A percentile compares a stretch with the other conserved stretches of the same genome.
phyloP scores from a whole-genome alignment of 2,797 vertebrate species.

The Eulemur albifrons region DNA sequence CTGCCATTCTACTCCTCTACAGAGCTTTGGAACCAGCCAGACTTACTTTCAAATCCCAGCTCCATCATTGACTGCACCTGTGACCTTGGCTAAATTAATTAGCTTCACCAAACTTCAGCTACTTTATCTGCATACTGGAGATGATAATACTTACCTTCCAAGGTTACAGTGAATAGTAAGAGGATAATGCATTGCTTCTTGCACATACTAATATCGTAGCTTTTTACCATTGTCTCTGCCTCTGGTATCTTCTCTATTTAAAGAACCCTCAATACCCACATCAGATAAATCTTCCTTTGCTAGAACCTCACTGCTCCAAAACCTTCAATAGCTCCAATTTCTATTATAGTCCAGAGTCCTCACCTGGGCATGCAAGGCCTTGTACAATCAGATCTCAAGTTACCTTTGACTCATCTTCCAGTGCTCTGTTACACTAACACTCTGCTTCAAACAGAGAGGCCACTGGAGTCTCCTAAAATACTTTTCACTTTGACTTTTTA shows the following conservation, averaged over 20 bases:
- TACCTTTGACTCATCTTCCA: background rate
- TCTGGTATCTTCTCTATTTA: background rate
- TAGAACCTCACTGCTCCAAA: background rate
- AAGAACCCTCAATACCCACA: background rate
- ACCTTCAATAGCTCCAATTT: background rate
- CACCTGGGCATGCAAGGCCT: background rate
- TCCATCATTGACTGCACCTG: background rate
- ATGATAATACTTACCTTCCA: background rate
- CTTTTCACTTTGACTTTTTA: background rate
- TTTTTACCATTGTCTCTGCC: background rate
- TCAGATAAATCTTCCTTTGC: background rate
- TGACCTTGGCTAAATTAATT: background rate
- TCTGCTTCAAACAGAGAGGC: background rate
- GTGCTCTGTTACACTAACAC: background rate
- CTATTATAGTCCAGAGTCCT: background rate
- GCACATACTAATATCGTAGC: background rate
- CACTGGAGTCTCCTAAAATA: background rate
- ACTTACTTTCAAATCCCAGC: background rate
- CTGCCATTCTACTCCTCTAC: background rate
- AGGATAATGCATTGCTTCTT: background rate
- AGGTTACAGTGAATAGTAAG: background rate
- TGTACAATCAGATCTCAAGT: background rate
- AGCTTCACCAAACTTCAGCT: background rate
- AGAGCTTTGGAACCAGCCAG: background rate
- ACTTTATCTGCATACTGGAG: background rate